Percentiles rank a stretch among this genome's conserved stretches.
These are phyloP conservation scores for Isichthys henryi DNA, from an alignment of 2,113 vertebrate genomes.

Conservation along the genomic window DNA sequence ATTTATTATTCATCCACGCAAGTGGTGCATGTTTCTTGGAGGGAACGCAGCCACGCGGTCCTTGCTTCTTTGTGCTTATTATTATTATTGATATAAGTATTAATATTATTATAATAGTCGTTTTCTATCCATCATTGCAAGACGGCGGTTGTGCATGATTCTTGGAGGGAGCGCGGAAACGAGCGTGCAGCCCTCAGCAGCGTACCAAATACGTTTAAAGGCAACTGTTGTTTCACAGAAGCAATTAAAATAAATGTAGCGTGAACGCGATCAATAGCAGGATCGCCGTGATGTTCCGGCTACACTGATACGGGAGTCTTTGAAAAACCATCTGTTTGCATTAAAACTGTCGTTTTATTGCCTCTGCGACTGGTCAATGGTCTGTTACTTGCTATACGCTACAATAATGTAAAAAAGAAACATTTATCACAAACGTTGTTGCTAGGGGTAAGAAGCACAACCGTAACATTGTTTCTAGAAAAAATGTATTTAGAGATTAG, in stretches of 20 bases:
- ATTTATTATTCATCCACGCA: not conserved
- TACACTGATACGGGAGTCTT: not conserved
- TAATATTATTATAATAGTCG: not conserved
- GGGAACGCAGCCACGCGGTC: not conserved
- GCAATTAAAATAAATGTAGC: slow-evolving; percentile 2
- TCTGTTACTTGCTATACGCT: not conserved
- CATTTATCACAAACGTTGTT: not conserved
- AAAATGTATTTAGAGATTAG: not conserved
- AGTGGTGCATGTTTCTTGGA: not conserved
- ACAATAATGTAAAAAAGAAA: not conserved
- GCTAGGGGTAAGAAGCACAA: not conserved
- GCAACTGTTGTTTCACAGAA: not conserved
- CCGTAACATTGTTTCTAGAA: not conserved
- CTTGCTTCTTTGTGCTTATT: not conserved
- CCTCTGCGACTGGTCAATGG: not conserved
- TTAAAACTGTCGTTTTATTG: not conserved
- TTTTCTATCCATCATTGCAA: not conserved
- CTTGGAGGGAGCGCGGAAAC: not conserved
- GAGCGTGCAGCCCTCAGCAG: not conserved
- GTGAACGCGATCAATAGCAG: not conserved
- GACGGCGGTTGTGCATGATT: not conserved
- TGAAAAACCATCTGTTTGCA: not conserved
- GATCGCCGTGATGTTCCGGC: not conserved
- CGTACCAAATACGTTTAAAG: not conserved
- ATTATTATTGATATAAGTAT: not conserved